Percentiles rank a stretch among this genome's conserved stretches.
These are phyloP conservation scores for Isurus oxyrinchus DNA, from an alignment of 2,113 vertebrate genomes.

Conservation along the genomic window DNA sequence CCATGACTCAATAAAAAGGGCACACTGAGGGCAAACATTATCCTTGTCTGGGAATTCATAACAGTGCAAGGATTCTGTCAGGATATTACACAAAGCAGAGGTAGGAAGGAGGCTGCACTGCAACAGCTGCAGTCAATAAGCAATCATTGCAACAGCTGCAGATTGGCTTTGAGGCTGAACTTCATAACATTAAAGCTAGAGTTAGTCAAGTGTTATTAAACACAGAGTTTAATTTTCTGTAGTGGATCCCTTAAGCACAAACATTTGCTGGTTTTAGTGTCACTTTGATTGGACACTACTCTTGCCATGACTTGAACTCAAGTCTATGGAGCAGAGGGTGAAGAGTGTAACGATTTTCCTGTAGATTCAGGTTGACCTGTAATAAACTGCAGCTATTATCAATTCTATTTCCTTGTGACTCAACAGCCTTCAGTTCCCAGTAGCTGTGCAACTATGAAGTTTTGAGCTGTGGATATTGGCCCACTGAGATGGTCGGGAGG, in stretches of 20 bases:
- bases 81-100: background rate
- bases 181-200: background rate
- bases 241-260: background rate
- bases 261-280: background rate
- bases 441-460: background rate
- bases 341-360: background rate
- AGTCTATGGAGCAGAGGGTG: background rate
- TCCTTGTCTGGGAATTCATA: background rate
- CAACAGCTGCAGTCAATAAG: slow-evolving; percentile 8
- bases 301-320: background rate
- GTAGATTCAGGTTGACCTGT: background rate
- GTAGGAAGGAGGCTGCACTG: background rate
- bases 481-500: background rate
- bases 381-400: background rate
- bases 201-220: background rate
- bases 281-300: background rate
- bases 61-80: background rate
- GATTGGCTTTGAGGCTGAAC: background rate
- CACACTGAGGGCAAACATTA: too few species aligned
- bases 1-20: background rate
- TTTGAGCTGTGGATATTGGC: background rate
- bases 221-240: background rate
- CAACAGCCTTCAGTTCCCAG: background rate
- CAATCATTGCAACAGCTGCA: background rate
- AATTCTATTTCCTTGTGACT: background rate